Base-by-base conservation (phyloP, 1,140 invertebrate species). In the Aradophagus sp. region DNA sequence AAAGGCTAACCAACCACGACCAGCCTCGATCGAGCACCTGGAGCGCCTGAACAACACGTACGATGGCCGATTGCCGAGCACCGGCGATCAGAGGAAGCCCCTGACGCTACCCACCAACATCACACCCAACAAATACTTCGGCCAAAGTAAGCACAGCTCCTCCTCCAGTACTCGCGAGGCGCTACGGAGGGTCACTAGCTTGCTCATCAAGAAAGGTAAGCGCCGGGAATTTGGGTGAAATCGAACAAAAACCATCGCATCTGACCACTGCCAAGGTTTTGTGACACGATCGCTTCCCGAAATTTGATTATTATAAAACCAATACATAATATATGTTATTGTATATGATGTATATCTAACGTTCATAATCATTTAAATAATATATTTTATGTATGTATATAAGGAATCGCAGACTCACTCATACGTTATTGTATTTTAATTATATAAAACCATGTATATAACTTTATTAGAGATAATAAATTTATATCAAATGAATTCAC, bases 171-270 rank as follows among this genome's bases (percentile, higher is more conserved):
- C 93, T 20, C 88, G 92, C 75, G 93, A 94, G 84, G 93, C 93
- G 32, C 87, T 95, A 55, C 88, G 93, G 77, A 89, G 93, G 83
- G 93, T 95, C 74, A 94, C 93, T 79, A 94, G 93, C 87, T 90
- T 95, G 84, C 89, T 95, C 80, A 95, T 95, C 84, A 89, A 92
- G 79, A 93, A 93, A 91, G 91, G 91, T 92, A 86, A 88, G 87
- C 78, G 82, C 74, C 78, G 82, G 70, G 75, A 58, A 73, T 79
- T 79, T 56, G 55, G 38, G 39, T 17, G 36, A 44, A 66, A 53
- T 66, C 56, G 34, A 67, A 73, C 53, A 61, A 61, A 61, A 42
- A 41, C 15, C 69, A 61, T 52, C 69, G 61, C 62, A 62, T 66
- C 62, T 71, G 62, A 72, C 39, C 61, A 66, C 68, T 66, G 69